A percentile compares a stretch with the other conserved stretches of the same genome.
phyloP scores from a whole-genome alignment of 2,888 invertebrate genomes.

The Cryptops parisi region DNA sequence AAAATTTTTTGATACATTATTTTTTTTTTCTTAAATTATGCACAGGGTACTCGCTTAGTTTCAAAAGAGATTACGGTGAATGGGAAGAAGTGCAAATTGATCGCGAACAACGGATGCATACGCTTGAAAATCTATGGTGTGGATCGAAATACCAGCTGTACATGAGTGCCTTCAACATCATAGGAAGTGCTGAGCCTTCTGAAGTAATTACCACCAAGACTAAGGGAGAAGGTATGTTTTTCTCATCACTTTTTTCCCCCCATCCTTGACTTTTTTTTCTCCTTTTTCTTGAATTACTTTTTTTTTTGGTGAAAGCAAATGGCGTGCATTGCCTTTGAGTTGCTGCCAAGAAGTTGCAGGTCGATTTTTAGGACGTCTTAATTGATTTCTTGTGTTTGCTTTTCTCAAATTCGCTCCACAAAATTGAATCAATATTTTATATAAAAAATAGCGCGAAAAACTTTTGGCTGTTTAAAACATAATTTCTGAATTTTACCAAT shows the following conservation, averaged over 20 bases:
- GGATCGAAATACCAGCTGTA: constrained; percentile 88
- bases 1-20: not conserved
- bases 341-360: too few relatives aligned
- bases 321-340: too few relatives aligned
- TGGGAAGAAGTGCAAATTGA: constrained; percentile 66
- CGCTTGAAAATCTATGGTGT: constrained; percentile 74
- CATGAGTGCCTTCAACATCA: constrained; percentile 79
- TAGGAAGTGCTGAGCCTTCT: constrained; percentile 81
- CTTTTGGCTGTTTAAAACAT: too few relatives aligned
- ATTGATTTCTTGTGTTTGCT: too few relatives aligned
- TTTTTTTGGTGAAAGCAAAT: too few relatives aligned
- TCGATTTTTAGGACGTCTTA: too few relatives aligned
- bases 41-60: constrained; percentile 69
- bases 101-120: constrained; percentile 29
- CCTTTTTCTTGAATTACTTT: too few relatives aligned
- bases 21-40: not conserved
- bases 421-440: too few relatives aligned
- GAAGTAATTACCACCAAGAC: constrained; percentile 78
- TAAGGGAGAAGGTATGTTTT: constrained; percentile 66
- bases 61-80: constrained; percentile 87
- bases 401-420: too few relatives aligned
- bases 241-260: too few relatives aligned
- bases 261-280: not conserved
- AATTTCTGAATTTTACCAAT: too few relatives aligned
- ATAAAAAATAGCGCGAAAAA: too few relatives aligned